Evolutionary conservation across 2,113 vertebrate species (phyloP).

Genomic region (Sardina pilchardus): DNA sequence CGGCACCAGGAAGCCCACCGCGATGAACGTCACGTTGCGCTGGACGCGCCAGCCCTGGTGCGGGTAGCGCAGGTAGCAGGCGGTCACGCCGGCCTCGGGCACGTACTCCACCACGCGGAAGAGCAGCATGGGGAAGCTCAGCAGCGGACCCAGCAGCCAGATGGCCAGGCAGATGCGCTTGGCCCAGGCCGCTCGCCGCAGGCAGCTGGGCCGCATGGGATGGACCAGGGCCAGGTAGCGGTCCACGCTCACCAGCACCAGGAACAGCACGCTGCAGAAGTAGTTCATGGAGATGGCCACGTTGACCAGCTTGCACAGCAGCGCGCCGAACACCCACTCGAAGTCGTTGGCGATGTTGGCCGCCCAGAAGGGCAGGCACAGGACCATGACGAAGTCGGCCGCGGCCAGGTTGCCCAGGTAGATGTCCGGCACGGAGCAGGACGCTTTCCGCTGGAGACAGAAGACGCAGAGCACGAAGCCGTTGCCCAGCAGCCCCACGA

Average conservation of each 20-base stretch:
- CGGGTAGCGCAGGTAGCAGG: conserved; percentile 67
- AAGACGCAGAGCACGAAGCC: conserved; percentile 64
- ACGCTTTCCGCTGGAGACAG: conserved; percentile 55
- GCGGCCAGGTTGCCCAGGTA: conserved; percentile 68
- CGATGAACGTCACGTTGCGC: conserved; percentile 55
- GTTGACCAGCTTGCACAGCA: conserved; percentile 63
- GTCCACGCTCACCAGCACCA: conserved; percentile 66
- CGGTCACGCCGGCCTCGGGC: conserved; percentile 33
- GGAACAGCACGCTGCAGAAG: conserved; percentile 63
- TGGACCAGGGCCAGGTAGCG: conserved; percentile 68
- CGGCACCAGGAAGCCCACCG: conserved; percentile 63
- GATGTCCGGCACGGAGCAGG: conserved; percentile 62
- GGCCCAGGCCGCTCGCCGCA: conserved; percentile 55
- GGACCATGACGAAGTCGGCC: conserved; percentile 65
- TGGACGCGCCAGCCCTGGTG: conserved; percentile 52
- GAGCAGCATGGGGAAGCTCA: conserved; percentile 50
- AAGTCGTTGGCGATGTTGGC: conserved; percentile 56
- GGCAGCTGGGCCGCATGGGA: conserved; percentile 51
- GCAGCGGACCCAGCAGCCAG: conserved; percentile 51
- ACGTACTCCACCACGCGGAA: conserved; percentile 41
- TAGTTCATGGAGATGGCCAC: conserved; percentile 66
- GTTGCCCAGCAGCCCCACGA: conserved; percentile 62
- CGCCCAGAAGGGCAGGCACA: conserved; percentile 67
- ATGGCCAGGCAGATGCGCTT: conserved; percentile 58
- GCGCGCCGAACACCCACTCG: conserved; percentile 64